Evolutionary conservation across 2,888 invertebrate species (phyloP).

Genomic region (Caenorhabditis becei): DNA sequence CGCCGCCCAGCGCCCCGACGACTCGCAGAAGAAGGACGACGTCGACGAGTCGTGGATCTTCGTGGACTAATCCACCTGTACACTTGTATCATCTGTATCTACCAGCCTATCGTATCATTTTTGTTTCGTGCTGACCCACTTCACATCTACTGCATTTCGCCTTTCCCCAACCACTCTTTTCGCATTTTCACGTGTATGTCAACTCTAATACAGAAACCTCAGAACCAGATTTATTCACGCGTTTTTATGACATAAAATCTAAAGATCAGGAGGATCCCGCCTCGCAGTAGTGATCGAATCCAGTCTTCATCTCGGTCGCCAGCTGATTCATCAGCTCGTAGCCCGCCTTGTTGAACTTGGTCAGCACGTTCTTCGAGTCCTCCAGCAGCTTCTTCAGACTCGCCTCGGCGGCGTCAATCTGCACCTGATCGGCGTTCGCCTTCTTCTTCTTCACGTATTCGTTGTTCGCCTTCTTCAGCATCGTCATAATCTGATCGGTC

Average conservation of each 20-base stretch:
- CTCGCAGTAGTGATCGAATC: slow-evolving; percentile 45
- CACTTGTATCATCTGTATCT: slow-evolving; percentile 38
- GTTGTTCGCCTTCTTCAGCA: slow-evolving; percentile 36
- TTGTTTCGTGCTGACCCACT: not conserved
- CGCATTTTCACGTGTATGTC: slow-evolving; percentile 14
- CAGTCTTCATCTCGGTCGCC: slow-evolving; percentile 36
- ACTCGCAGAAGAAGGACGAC: slow-evolving; percentile 29
- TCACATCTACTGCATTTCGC: slow-evolving; percentile 8
- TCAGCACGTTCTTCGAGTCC: slow-evolving; percentile 23
- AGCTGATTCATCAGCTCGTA: slow-evolving; percentile 37
- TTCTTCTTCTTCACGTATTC: slow-evolving; percentile 36
- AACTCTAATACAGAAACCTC: slow-evolving; percentile 7
- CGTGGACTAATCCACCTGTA: slow-evolving; percentile 42
- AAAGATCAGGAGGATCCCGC: slow-evolving; percentile 18
- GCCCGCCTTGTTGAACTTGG: slow-evolving; percentile 44
- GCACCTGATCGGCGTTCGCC: slow-evolving; percentile 35
- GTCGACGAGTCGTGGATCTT: slow-evolving; percentile 58
- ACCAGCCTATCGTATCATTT: not conserved
- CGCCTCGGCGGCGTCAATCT: slow-evolving; percentile 34
- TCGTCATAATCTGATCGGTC: slow-evolving; percentile 33
- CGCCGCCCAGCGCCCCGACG: slow-evolving; percentile 36
- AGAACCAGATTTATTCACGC: not conserved
- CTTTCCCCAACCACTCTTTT: not conserved
- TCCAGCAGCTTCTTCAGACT: slow-evolving; percentile 38
- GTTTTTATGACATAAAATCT: no score